These are phyloP conservation scores for Apamea monoglypha DNA, from an alignment of 2,888 invertebrate genomes.

Conservation along the genomic window DNA sequence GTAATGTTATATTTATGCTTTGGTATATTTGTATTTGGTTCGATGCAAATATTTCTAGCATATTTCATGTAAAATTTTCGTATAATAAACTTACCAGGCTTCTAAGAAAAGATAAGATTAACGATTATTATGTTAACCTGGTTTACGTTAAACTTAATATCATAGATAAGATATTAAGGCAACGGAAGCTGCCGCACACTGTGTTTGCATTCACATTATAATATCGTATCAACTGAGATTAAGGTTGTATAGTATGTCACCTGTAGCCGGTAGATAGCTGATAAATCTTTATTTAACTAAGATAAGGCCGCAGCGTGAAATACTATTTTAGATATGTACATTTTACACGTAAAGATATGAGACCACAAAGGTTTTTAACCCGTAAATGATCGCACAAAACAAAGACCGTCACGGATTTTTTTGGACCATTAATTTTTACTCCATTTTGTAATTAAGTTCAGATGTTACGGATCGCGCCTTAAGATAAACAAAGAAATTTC, in stretches of 20 bases:
- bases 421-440: constrained; percentile 18
- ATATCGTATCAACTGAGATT: constrained; percentile 86
- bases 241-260: constrained; percentile 85
- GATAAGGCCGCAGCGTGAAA: constrained; percentile 80
- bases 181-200: constrained; percentile 86
- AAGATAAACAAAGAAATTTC: constrained; percentile 49
- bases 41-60: background rate
- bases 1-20: background rate
- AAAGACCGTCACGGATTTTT: constrained; percentile 5
- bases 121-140: constrained; percentile 75
- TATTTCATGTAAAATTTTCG: constrained; percentile 19
- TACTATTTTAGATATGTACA: constrained; percentile 55
- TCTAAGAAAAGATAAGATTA: constrained; percentile 69
- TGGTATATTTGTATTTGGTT: background rate
- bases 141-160: constrained; percentile 73
- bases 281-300: constrained; percentile 84
- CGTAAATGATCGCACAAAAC: constrained; percentile 8
- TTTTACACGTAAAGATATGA: constrained; percentile 31
- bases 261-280: constrained; percentile 81
- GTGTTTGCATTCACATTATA: constrained; percentile 83
- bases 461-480: constrained; percentile 36
- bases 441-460: constrained; percentile 43
- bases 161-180: constrained; percentile 84
- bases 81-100: constrained; percentile 43
- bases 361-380: constrained; percentile 16